Base-by-base conservation (phyloP, 2,113 vertebrate genomes). In the Plectropomus leopardus region DNA sequence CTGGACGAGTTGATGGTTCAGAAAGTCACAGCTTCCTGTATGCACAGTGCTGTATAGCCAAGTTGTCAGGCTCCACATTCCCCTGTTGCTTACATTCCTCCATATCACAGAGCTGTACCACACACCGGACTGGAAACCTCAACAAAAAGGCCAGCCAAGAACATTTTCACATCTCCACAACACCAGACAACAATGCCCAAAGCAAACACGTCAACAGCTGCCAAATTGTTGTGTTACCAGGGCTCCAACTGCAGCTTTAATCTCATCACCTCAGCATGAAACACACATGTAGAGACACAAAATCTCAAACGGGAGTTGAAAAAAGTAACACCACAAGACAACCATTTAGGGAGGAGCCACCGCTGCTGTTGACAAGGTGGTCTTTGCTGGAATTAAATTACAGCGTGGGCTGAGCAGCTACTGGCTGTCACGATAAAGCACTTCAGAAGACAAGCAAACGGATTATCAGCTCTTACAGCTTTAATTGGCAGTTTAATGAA, bases 401-500 rank as follows among this genome's bases (percentile, higher is more conserved):
- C 61, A 63, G 80, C 51, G 61, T 69, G 80, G 76, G 70, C 71
- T 11, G 42, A 78, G 64, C 11, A 5, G 58, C 34, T 26, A 19
- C 66, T 44, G 72, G 75, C 82, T 69, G 84, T 64, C 68, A 16
- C 3, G 63, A 72, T 77, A 72, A 78, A 72, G 26, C 55, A 53
- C 71, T 63, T 47, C 76, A 78, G 53, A 86, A 68, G 55, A 88
- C 75, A 59, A 26, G 17, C 28, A 7, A 23, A 80, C 73, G 55
- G 76, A 88, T 86, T 82, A 88, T 70, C 63, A 36, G 73, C 81
- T 64, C 73, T 72, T 59, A 61, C 73, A 26, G 71, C 68, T 82
- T 86, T 91, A 92, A 91, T 80, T 92, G 84, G 64, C 69, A 53
- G 76, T 70, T 84, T 87, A 87, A 91, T 88, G 51, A 82, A 82